Conservation (phyloP, 2,797 vertebrate species). For the Melanotaenia nigrans region DNA sequence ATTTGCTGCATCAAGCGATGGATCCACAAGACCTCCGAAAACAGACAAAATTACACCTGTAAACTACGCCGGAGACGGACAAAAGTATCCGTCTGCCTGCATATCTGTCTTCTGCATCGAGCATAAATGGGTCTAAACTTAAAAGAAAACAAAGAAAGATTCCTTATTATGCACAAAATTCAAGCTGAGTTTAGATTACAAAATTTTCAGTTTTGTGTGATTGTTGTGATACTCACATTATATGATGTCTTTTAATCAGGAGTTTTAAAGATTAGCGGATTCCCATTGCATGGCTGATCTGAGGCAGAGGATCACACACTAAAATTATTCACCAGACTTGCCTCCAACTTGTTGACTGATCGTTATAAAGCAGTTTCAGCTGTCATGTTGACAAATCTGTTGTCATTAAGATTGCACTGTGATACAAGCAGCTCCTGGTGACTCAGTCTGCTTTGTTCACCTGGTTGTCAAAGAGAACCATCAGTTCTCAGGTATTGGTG, state of each 20-base stretch:
- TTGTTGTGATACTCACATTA: not conserved
- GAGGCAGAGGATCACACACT: not conserved
- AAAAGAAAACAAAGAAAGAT: not conserved
- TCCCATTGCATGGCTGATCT: not conserved
- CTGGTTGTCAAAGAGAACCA: not conserved
- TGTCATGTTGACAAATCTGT: not conserved
- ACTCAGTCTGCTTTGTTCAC: not conserved
- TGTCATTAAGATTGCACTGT: not conserved
- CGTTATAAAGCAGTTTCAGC: not conserved
- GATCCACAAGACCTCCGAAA: too few relatives aligned
- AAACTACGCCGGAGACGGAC: too few relatives aligned
- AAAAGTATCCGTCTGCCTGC: too few relatives aligned
- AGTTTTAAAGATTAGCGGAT: not conserved
- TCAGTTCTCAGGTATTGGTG: not conserved
- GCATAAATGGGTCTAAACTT: too few relatives aligned
- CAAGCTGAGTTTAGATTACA: too few relatives aligned
- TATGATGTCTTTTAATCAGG: not conserved
- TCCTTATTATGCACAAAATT: not conserved
- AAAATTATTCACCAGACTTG: not conserved
- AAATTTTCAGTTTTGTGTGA: too few relatives aligned
- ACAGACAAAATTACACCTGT: too few relatives aligned
- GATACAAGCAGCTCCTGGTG: not conserved
- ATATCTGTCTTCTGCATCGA: too few relatives aligned
- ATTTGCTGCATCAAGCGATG: too few relatives aligned
- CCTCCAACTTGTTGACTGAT: not conserved